These are phyloP conservation scores for Lordiphosa clarofinis DNA, from an alignment of 1,140 invertebrate genomes.

Conservation along the genomic window DNA sequence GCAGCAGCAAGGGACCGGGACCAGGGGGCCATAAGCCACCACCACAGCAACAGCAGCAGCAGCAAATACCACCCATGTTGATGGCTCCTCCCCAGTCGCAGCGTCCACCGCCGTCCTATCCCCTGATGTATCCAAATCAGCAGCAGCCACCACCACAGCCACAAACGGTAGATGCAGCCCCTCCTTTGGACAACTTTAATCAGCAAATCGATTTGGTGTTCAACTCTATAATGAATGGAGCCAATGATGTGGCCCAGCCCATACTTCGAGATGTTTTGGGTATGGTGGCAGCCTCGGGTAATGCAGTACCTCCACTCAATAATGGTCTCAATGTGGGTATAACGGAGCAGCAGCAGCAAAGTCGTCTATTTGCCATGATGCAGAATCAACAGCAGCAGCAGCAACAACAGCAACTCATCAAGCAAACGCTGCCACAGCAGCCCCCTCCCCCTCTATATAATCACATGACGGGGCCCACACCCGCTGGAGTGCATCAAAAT, in stretches of 20 bases:
- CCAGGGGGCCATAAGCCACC: constrained; percentile 37
- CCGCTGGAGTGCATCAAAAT: constrained; percentile 29
- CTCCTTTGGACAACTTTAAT: constrained; percentile 75
- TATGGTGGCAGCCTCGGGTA: constrained; percentile 51
- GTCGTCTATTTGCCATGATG: constrained; percentile 63
- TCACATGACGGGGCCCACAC: constrained; percentile 32
- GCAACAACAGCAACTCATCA: constrained; percentile 34
- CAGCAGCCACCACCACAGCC: constrained; percentile 32
- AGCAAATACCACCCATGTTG: constrained; percentile 6
- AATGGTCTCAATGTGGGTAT: constrained; percentile 55
- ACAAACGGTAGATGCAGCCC: constrained; percentile 49
- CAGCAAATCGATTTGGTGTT: constrained; percentile 78
- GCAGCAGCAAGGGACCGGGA: constrained; percentile 53
- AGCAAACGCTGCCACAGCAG: constrained; percentile 18
- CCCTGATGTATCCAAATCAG: constrained; percentile 42
- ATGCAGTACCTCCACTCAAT: constrained; percentile 15
- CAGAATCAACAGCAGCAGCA: constrained; percentile 63
- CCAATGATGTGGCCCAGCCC: constrained; percentile 73
- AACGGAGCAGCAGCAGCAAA: constrained; percentile 51
- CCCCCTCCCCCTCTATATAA: constrained; percentile 43
- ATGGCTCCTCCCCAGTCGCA: constrained; percentile 34
- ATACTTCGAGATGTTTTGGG: constrained; percentile 71
- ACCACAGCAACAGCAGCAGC: constrained; percentile 29
- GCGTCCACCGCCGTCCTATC: constrained; percentile 48
- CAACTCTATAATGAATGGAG: constrained; percentile 76